Conservation (phyloP, 2,113 vertebrate genomes). For the Mustela nigripes region DNA sequence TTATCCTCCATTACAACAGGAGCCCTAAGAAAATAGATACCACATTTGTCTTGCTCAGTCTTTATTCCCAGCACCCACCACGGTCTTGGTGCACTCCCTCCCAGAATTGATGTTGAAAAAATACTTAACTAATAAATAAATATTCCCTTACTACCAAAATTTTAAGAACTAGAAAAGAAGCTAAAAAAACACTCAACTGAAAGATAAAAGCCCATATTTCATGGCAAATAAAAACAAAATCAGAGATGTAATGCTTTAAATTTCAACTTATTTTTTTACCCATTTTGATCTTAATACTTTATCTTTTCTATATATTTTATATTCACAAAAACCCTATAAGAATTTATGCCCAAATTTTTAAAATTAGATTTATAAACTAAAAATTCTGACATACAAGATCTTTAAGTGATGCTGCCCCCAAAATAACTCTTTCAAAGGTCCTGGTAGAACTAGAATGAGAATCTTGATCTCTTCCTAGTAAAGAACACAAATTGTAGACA, state of each 20-base stretch:
- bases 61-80: not conserved
- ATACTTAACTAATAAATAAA: conserved; percentile 29
- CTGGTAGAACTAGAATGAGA: not conserved
- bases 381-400: not conserved
- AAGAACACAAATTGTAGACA: not conserved
- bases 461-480: not conserved
- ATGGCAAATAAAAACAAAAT: conserved; percentile 28
- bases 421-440: not conserved
- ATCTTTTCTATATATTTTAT: conserved; percentile 10
- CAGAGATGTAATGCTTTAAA: not conserved
- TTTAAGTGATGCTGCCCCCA: not conserved
- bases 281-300: conserved; percentile 27
- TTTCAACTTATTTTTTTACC: conserved; percentile 22
- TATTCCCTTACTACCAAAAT: not conserved
- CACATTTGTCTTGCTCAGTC: not conserved
- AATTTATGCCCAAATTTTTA: not conserved
- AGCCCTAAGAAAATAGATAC: not conserved
- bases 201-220: conserved; percentile 23
- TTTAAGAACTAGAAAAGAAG: conserved; percentile 54
- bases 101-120: not conserved
- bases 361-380: conserved; percentile 27
- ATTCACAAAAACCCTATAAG: not conserved
- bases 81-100: not conserved
- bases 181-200: not conserved
- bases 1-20: not conserved